A percentile compares a stretch with the other conserved stretches of the same genome.
These are phyloP conservation scores for Zosterops pallidus DNA, from an alignment of 2,113 vertebrate species.

Conservation along the genomic window DNA sequence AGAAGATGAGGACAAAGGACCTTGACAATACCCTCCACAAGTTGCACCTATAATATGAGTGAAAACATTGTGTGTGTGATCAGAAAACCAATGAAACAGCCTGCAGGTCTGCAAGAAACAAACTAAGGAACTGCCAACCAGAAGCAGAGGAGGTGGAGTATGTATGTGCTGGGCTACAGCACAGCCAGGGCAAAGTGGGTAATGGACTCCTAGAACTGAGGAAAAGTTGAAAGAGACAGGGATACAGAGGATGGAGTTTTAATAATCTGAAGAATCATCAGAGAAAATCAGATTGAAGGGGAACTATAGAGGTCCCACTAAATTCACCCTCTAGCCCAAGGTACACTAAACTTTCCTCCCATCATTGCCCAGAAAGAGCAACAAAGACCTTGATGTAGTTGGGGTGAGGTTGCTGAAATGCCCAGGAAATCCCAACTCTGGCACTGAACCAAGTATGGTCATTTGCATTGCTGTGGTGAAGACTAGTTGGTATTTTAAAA, in stretches of 20 bases:
- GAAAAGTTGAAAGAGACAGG: background rate
- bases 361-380: background rate
- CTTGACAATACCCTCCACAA: conserved; percentile 43
- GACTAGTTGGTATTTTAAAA: background rate
- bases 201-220: background rate
- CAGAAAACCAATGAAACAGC: conserved; percentile 61
- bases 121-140: background rate
- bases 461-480: background rate
- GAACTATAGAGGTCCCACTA: background rate
- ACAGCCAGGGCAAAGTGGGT: background rate
- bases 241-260: background rate
- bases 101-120: background rate
- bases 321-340: background rate
- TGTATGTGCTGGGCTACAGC: background rate
- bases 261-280: background rate
- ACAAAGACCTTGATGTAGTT: background rate
- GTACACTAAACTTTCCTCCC: background rate
- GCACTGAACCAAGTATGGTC: background rate
- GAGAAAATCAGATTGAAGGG: background rate
- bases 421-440: background rate
- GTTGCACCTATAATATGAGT: conserved; percentile 32
- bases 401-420: background rate
- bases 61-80: conserved; percentile 37
- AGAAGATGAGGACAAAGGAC: conserved; percentile 39
- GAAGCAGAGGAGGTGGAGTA: background rate